Evolutionary conservation across 2,113 vertebrate species (phyloP).

Genomic region (Numenius arquata): DNA sequence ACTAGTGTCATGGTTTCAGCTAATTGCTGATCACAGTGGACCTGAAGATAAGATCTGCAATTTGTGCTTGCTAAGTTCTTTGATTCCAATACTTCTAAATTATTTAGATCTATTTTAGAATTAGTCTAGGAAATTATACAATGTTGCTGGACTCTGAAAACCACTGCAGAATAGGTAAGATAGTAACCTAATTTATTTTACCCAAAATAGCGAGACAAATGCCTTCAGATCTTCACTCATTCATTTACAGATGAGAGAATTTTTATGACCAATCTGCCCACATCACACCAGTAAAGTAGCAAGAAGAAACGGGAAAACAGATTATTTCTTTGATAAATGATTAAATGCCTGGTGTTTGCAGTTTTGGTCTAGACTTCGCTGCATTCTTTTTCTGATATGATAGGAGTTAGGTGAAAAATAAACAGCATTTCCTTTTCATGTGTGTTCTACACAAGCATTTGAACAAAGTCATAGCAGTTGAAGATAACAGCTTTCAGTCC

Average conservation of each 20-base stretch:
- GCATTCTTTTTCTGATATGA: neutral
- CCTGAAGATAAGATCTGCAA: neutral
- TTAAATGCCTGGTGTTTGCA: neutral
- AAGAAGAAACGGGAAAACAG: neutral
- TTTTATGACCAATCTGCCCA: neutral
- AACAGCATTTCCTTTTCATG: neutral
- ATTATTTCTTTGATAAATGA: neutral
- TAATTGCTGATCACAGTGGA: neutral
- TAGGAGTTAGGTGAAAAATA: neutral
- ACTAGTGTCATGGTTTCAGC: neutral
- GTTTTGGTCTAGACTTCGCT: neutral
- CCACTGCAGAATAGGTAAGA: neutral
- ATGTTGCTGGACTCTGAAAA: neutral
- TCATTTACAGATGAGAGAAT: neutral
- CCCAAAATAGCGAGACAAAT: neutral
- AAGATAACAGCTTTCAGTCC: no score
- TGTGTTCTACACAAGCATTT: neutral
- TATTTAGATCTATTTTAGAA: neutral
- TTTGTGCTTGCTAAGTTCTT: neutral
- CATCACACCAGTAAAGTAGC: neutral
- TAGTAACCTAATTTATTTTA: neutral
- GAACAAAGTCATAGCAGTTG: neutral
- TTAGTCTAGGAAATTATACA: neutral
- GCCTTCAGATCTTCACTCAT: neutral
- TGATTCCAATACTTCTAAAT: neutral